Evolutionary conservation across 2,797 vertebrate species (phyloP).

Genomic region (Cryptoblepharus egeriae): DNA sequence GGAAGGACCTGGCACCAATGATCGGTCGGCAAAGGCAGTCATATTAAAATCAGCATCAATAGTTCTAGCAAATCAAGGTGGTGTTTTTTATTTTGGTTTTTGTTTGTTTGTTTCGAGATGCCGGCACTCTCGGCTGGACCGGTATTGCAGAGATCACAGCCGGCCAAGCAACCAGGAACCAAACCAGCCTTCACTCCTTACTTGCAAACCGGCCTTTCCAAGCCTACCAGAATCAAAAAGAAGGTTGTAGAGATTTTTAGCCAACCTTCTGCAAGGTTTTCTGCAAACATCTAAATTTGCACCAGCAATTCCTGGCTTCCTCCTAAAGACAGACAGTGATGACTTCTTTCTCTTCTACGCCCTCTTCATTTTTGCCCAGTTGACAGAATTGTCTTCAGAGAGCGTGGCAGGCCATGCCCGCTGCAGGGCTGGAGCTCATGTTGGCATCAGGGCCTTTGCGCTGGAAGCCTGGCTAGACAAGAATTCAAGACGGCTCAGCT

Average conservation of each 20-base stretch:
- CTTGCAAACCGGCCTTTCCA: background rate
- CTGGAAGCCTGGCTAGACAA: no score
- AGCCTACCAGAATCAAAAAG: background rate
- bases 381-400: background rate
- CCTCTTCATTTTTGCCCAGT: background rate
- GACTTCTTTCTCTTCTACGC: background rate
- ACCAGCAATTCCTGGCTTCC: background rate
- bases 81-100: background rate
- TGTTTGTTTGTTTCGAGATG: no score
- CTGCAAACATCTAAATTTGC: background rate
- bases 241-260: background rate
- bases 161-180: background rate
- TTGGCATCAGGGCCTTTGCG: no score
- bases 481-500: no score
- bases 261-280: background rate
- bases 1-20: background rate
- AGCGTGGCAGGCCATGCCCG: no score
- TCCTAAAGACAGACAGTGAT: background rate
- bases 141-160: background rate
- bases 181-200: conserved; percentile 35
- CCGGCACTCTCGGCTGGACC: conserved; percentile 6
- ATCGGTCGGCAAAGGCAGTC: background rate
- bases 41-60: background rate
- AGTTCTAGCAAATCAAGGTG: background rate
- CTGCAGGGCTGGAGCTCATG: no score